Evolutionary conservation across 2,888 invertebrate genomes (phyloP).

Genomic region (Pyrgus malvae): DNA sequence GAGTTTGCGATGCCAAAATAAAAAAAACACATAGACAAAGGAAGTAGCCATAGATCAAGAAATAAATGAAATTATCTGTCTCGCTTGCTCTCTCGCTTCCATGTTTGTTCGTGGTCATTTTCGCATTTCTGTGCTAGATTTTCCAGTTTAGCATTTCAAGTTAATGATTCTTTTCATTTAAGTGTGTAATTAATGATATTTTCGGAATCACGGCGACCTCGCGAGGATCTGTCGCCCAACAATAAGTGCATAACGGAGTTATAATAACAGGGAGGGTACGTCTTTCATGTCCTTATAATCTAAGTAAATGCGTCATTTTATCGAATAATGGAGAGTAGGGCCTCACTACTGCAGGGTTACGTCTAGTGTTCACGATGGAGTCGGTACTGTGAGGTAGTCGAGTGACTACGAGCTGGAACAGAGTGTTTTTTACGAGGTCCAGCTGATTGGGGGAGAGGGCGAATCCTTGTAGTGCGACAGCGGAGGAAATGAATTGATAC

Average conservation of each 20-base stretch:
- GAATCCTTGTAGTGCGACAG: slow-evolving; percentile 57
- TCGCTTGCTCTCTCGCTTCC: slow-evolving; percentile 75
- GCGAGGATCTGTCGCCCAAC: slow-evolving; percentile 74
- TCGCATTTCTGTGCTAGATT: slow-evolving; percentile 77
- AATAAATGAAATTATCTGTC: slow-evolving; percentile 54
- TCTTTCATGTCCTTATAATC: slow-evolving; percentile 76
- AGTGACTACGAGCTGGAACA: slow-evolving; percentile 36
- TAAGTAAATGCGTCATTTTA: slow-evolving; percentile 82
- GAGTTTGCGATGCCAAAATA: too few species aligned
- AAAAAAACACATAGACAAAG: slow-evolving; percentile 43
- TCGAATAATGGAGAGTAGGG: slow-evolving; percentile 63
- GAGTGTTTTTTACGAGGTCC: slow-evolving; percentile 56
- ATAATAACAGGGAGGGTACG: slow-evolving; percentile 80
- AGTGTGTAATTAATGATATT: slow-evolving; percentile 79
- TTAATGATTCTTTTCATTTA: slow-evolving; percentile 67
- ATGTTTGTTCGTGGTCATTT: slow-evolving; percentile 82
- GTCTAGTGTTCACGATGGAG: slow-evolving; percentile 37
- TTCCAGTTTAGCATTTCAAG: slow-evolving; percentile 69
- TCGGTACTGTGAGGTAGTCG: slow-evolving; percentile 20
- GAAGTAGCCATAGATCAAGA: slow-evolving; percentile 51
- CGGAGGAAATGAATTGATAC: slow-evolving; percentile 63
- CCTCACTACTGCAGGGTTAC: slow-evolving; percentile 50
- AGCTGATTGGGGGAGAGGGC: slow-evolving; percentile 76
- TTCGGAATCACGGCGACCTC: slow-evolving; percentile 73
- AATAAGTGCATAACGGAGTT: slow-evolving; percentile 72